Base-by-base conservation (phyloP, 2,113 vertebrate species). In the Genyomyrus donnyi region DNA sequence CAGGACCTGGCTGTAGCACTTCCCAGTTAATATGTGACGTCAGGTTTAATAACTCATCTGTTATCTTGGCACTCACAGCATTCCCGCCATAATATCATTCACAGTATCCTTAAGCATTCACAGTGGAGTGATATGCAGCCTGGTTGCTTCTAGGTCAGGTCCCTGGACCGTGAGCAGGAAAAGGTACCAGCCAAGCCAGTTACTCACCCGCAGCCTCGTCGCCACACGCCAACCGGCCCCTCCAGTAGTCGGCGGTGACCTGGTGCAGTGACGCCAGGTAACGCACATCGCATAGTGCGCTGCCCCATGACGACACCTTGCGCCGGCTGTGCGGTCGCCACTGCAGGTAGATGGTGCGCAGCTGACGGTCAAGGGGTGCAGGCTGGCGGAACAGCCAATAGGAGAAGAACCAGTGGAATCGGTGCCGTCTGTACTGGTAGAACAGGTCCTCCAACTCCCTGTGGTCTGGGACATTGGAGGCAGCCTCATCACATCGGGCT, bases 331-430 rank as follows among this genome's bases (percentile, higher is more conserved):
- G 91, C 15, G 52, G 88, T 70, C 90, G 93, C 92, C 93, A 94
- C 88, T 93, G 93, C 13, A 92, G 88, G 89, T 90, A 93, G 66
- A 94, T 91, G 90, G 89, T 87, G n/a, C 93, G 88, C 92, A 96
- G 92, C 90, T 94, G 92, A 19, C 91, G 92, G 90, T 83, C 90
- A 21, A 91, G 89, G 0, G 87, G 93, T 2, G 93, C 77, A 0
- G 93, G 93, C 92, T 94, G 94, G 42, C 90, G 93, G 92, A 95
- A 94, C 27, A 95, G 93, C 91, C 91, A 94, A 88, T 92, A 93
- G 4, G 90, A 91, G 87, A 94, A 95, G 3, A 93, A 92, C 91
- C 93, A 94, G 92, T 93, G 93, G 92, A 94, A 94, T 88, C 92
- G 77, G 89, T 91, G 93, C 56, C 85, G 90, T 15, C 46, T 80